Evolutionary conservation across 2,113 vertebrate genomes (phyloP), one percentile per base, ranked within the genome.

Genomic region (Mustela nigripes): DNA sequence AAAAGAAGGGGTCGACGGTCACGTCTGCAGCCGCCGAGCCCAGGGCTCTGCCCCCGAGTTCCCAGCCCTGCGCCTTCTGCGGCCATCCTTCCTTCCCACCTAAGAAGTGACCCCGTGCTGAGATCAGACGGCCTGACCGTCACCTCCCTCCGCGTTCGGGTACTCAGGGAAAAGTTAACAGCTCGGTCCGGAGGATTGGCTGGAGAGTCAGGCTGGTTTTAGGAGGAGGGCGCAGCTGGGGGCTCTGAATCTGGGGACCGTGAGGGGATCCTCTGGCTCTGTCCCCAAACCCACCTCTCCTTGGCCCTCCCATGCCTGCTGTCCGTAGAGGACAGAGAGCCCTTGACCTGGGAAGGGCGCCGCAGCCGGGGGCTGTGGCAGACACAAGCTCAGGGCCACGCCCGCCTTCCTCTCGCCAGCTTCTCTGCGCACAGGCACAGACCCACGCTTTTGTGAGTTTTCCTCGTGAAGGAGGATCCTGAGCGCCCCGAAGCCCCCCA

Each of bases 1-100:
- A 86, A 1, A 0, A 33, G 71, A 48, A 48, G 22, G 24, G 48
- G 45, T 60, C 2, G 0, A 4, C 0, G 1, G 19, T 48, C 36
- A 26, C 3, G 0, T 7, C 12, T 10, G 19, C 33, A 15, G 10
- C 19, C 3, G 36, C 45, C 80, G 60, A 26, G 60, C 24, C 74
- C 0, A 15, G 22, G 2, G 73, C 24, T 45, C 73, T 28, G 42
- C 42, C 74, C 42, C 74, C 0, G 15, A 18, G 14, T 4, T 16
- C 45, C 42, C 26, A 10, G 74, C 42, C 15, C 26, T 0, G 12
- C 74, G 7, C 2, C 74, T 28, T 16, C 74, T 8, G 15, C 4
- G 7, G 36, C 10, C 56, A n/a, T 28, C 7, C 45, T 18, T 71
- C 36, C 3, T 12, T n/a, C 36, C 26, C 58, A 18, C 3, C 22